phyloP scores from a whole-genome alignment of 2,797 vertebrate genomes.

The Alectoris magna region DNA sequence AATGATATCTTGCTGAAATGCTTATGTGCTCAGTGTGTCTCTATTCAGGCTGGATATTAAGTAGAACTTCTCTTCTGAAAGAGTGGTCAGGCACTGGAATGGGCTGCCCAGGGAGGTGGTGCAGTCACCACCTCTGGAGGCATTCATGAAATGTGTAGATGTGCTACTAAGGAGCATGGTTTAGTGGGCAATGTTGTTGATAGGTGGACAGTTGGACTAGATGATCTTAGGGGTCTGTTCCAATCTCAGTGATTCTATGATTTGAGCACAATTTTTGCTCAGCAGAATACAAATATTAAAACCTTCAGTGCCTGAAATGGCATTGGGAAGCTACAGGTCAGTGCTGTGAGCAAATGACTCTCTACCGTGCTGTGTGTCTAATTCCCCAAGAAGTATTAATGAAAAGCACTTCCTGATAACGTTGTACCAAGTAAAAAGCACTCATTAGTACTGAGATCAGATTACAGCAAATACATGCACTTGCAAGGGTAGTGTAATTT shows the following conservation, averaged over 20 bases:
- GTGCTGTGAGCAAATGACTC: not conserved
- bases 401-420: not conserved
- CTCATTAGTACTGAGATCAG: not conserved
- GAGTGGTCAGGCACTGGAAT: no score
- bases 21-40: slow-evolving; percentile 15
- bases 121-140: no score
- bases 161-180: no score
- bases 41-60: no score
- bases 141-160: no score
- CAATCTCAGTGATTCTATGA: no score
- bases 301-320: not conserved
- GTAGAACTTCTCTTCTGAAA: no score
- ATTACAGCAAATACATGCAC: not conserved
- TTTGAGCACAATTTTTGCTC: slow-evolving; percentile 45
- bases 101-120: no score
- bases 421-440: not conserved
- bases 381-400: not conserved
- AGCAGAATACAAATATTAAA: slow-evolving; percentile 36
- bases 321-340: not conserved
- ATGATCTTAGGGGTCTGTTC: no score
- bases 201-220: no score
- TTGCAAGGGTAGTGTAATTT: not conserved
- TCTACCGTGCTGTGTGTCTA: not conserved
- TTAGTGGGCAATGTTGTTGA: no score
- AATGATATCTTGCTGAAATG: slow-evolving; percentile 65